Conservation (phyloP, 2,888 invertebrate species). For the Dryadula phaetusa region DNA sequence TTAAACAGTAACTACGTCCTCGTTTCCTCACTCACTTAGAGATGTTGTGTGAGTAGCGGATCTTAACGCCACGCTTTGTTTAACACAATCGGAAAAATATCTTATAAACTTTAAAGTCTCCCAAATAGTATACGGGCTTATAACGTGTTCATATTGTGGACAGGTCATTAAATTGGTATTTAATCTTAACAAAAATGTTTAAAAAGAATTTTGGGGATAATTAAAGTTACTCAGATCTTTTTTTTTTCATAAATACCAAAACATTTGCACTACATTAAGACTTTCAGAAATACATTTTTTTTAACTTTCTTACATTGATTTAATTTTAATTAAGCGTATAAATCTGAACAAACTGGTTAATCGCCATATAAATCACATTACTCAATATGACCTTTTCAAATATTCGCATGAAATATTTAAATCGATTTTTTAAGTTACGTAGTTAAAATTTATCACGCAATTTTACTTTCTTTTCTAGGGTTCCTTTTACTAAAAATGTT, state of each 20-base stretch:
- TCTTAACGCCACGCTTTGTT: too few species aligned
- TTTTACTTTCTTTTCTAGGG: conserved; percentile 35
- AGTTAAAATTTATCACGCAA: conserved; percentile 29
- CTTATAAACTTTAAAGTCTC: too few species aligned
- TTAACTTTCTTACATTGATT: conserved; percentile 12
- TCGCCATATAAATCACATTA: conserved; percentile 27
- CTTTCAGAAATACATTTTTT: background rate
- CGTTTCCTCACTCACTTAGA: too few species aligned
- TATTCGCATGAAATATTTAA: conserved; percentile 36
- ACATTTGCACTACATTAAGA: background rate
- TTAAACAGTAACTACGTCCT: too few species aligned
- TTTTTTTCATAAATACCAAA: background rate
- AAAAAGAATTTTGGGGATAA: background rate
- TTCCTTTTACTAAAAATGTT: background rate
- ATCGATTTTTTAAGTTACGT: conserved; percentile 33
- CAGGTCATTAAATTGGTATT: background rate
- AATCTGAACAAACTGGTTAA: conserved; percentile 17
- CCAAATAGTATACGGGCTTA: too few species aligned
- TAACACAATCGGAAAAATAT: too few species aligned
- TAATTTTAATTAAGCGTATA: conserved; percentile 1
- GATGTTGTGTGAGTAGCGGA: too few species aligned
- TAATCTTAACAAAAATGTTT: background rate
- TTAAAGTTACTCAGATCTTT: background rate
- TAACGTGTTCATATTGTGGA: too few species aligned
- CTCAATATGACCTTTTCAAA: conserved; percentile 36